Evolutionary conservation across 2,113 vertebrate genomes (phyloP), one percentile per base, ranked within the genome.

Genomic region (Geococcyx californianus): DNA sequence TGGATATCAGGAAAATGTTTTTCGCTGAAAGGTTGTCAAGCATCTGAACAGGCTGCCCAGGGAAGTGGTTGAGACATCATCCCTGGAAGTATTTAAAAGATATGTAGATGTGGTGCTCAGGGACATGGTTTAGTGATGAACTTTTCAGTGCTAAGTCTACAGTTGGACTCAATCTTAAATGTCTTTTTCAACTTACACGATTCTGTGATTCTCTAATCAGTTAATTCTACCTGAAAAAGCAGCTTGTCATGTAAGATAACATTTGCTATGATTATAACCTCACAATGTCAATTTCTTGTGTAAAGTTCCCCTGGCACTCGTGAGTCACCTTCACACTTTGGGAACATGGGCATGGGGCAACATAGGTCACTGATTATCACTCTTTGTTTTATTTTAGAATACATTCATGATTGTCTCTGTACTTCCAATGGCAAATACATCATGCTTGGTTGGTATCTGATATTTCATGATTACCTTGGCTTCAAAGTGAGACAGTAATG

Each of bases 341-440:
- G 86, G 94, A 92, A 74, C 56, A 24, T 6, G 40, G 86, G 88
- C 70, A 84, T 10, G 21, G 36, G 77, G 70, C 75, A 95, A 55
- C 24, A 45, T 8, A 84, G 63, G 51, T 66, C 83, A 80, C 23
- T 24, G 13, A 89, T 93, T 81, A 93, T 66, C 87, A 89, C 87
- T 38, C 72, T 76, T 20, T 91, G 92, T 87, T 97, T 98, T 96
- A 97, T 96, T 97, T 88, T 90, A 96, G 72, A 94, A 84, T 91
- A 97, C 96, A 97, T 95, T 97, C 97, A 59, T 17, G 67, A 89
- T 89, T 90, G 91, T 90, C 93, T 95, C 84, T 95, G 70, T 56
- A 86, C 73, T 97, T 97, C 73, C 94, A 96, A 89, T 5, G 5
- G 72, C 83, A 87, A 91, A 82, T 78, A 89, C 75, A 94, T 69